Evolutionary conservation across 1,140 invertebrate species (phyloP), one percentile per base, ranked within the genome.

Genomic region (Linepithema humile): DNA sequence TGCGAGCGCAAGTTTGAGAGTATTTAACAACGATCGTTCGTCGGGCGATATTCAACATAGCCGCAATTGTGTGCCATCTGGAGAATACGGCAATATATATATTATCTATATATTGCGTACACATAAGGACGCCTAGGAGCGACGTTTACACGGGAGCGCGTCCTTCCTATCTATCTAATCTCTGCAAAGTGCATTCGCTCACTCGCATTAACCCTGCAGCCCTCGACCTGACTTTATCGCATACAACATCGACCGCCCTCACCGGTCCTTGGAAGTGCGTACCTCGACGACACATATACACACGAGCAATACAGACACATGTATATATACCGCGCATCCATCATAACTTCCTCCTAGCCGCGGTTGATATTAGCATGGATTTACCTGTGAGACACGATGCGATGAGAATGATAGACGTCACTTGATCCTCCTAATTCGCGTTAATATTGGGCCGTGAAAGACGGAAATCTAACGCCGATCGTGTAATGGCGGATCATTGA

Each of bases 161-260:
- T 85, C 69, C 83, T 86, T 84, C 73, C 43, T 50, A 65, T 32
- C 75, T 72, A 90, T 92, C 82, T 91, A 91, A 90, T 90, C 87
- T 89, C 57, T 72, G 85, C 20, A 77, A 90, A 90, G 88, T 91
- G 85, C 86, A 88, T 90, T 87, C 75, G 83, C 82, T 90, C 67
- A 82, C 84, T 88, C 70, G 77, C 83, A 87, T 87, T 88, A 88
- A 87, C 67, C 60, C 53, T 64, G 29, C 53, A 62, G 69, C 65
- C 40, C 57, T 60, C 43, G 64, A 32, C 65, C 32, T 73, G 53
- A 83, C 73, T 64, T 26, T 60, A 75, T 83, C 73, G 23, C 35
- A 26, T 12, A 17, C n/a, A 64, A 35, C 38, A 55, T 77, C 48
- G 32, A 67, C 38, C 59, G 38, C 6, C 59, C 74, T 35, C 32